These are phyloP conservation scores for Erpobdella octoculata DNA, from an alignment of 2,888 invertebrate species.

Conservation along the genomic window DNA sequence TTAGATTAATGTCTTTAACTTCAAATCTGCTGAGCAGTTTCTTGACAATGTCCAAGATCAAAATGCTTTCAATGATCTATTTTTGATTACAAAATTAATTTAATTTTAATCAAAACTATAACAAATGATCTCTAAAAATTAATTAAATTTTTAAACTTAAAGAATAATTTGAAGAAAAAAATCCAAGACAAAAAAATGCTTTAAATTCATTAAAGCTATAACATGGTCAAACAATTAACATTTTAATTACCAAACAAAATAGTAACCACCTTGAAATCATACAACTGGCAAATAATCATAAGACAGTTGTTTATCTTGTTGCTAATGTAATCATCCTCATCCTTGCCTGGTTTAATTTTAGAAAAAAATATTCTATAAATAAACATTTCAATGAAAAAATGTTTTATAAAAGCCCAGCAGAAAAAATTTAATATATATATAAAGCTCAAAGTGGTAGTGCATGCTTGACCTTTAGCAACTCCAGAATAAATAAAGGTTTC, in stretches of 20 bases:
- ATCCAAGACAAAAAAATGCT: too few species aligned
- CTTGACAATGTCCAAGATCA: neutral
- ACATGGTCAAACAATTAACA: neutral
- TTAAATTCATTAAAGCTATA: neutral
- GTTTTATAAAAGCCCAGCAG: too few species aligned
- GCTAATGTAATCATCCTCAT: neutral
- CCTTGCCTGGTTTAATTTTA: too few species aligned
- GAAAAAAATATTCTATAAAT: too few species aligned
- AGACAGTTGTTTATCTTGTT: conserved; percentile 14
- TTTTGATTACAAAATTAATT: neutral
- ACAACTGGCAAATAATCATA: conserved; percentile 5
- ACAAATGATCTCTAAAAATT: too few species aligned
- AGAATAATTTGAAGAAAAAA: neutral
- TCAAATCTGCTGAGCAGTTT: neutral
- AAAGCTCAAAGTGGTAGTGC: too few species aligned
- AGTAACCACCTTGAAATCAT: conserved; percentile 6
- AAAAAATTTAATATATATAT: too few species aligned
- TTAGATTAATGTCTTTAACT: conserved; percentile 4
- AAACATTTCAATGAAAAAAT: too few species aligned
- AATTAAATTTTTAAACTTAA: neutral
- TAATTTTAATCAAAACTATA: too few species aligned
- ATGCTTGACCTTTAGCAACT: too few species aligned
- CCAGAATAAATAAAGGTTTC: too few species aligned
- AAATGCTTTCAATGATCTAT: conserved; percentile 6
- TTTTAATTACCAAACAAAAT: too few species aligned